These are phyloP conservation scores for Hapalemur alaotrensis DNA, from an alignment of 2,797 vertebrate genomes.

Conservation along the genomic window DNA sequence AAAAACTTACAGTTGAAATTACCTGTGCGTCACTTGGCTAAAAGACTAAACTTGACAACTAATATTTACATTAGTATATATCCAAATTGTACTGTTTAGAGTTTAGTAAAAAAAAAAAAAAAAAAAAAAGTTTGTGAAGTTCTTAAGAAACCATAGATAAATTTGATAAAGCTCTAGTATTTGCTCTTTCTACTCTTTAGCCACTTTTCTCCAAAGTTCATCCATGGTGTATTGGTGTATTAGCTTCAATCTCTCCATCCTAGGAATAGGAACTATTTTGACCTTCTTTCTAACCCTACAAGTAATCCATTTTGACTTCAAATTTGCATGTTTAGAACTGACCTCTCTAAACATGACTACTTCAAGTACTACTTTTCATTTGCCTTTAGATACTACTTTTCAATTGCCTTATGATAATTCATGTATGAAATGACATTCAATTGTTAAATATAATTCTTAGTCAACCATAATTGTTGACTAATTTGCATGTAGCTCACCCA, in stretches of 20 bases:
- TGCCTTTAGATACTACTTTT: constrained; percentile 64
- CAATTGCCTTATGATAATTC: constrained; percentile 76
- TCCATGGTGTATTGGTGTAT: background rate
- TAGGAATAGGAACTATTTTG: background rate
- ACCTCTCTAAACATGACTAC: constrained; percentile 23
- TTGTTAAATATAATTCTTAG: constrained; percentile 76
- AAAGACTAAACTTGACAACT: background rate
- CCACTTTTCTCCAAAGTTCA: background rate
- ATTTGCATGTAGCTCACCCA: constrained; percentile 72
- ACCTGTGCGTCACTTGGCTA: background rate
- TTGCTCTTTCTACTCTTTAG: background rate
- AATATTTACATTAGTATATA: background rate
- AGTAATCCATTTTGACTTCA: constrained; percentile 40
- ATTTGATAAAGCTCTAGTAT: background rate
- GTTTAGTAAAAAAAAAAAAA: background rate
- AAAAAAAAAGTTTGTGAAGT: background rate
- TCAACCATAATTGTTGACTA: constrained; percentile 75
- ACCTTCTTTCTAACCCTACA: background rate
- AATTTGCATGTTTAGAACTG: constrained; percentile 51
- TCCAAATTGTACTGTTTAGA: constrained; percentile 10
- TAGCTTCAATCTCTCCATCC: background rate
- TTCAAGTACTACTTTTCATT: constrained; percentile 54
- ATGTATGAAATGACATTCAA: constrained; percentile 79
- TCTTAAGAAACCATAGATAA: background rate
- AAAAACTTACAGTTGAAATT: constrained; percentile 21